Conservation (phyloP, 2,797 vertebrate genomes). For the Spea hammondii region DNA sequence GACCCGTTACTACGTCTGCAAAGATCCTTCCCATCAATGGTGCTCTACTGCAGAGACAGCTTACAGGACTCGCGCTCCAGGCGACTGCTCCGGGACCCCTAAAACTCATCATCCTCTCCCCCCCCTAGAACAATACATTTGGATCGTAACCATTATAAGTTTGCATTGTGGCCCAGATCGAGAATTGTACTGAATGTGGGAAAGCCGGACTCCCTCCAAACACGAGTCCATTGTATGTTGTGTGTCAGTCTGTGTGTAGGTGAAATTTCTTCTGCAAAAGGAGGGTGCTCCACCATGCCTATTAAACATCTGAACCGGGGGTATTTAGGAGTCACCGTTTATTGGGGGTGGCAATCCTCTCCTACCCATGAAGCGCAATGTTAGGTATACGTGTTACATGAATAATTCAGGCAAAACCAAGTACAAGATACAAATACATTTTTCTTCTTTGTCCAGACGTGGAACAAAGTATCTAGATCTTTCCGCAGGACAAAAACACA, state of each 20-base stretch:
- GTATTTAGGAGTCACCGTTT: not conserved
- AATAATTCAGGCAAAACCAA: too few relatives aligned
- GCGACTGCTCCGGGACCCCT: too few relatives aligned
- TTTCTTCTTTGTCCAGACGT: too few relatives aligned
- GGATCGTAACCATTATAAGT: not conserved
- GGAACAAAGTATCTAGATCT: too few relatives aligned
- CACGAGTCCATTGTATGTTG: constrained; percentile 19
- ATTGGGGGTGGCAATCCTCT: not conserved
- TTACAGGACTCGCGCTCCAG: too few relatives aligned
- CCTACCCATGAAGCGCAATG: too few relatives aligned
- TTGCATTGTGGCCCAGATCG: not conserved
- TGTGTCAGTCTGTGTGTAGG: constrained; percentile 35
- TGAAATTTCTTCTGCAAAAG: constrained; percentile 25
- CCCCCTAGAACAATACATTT: not conserved
- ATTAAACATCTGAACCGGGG: constrained; percentile 36
- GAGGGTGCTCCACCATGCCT: constrained; percentile 27
- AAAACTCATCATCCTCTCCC: not conserved
- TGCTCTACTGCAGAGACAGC: not conserved
- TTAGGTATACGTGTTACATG: too few relatives aligned
- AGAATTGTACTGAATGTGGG: constrained; percentile 34
- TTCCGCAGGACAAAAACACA: too few relatives aligned
- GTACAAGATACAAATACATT: too few relatives aligned
- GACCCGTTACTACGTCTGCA: too few relatives aligned
- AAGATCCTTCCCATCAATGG: not conserved
- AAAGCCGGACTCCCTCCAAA: not conserved